Conservation (phyloP, 2,113 vertebrate species). For the Plectropomus leopardus region DNA sequence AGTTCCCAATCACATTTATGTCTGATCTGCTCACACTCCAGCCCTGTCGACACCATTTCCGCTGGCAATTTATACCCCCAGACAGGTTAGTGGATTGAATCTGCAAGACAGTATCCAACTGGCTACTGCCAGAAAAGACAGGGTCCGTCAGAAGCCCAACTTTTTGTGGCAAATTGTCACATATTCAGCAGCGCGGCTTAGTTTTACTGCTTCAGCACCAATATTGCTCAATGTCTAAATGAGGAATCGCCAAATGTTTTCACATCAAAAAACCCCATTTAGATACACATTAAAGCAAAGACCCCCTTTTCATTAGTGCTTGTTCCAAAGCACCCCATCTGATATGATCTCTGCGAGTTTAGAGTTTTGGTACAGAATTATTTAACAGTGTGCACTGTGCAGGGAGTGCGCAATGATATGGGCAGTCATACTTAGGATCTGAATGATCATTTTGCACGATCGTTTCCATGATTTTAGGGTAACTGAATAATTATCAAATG, state of each 20-base stretch:
- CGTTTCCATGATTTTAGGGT: background rate
- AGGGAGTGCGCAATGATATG: constrained; percentile 10
- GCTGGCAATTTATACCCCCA: constrained; percentile 50
- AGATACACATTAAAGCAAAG: constrained; percentile 49
- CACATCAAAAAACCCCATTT: constrained; percentile 44
- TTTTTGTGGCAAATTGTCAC: constrained; percentile 46
- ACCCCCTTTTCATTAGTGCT: constrained; percentile 45
- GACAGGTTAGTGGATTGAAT: constrained; percentile 61
- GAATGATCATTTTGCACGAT: constrained; percentile 26
- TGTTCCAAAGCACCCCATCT: constrained; percentile 48
- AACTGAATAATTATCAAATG: background rate
- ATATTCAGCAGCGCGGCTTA: constrained; percentile 1
- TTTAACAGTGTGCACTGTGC: constrained; percentile 22
- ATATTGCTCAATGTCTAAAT: constrained; percentile 37
- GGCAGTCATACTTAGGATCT: constrained; percentile 24
- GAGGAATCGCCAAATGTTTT: constrained; percentile 58
- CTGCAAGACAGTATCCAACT: constrained; percentile 43
- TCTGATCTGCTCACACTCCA: constrained; percentile 53
- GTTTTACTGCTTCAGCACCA: constrained; percentile 49
- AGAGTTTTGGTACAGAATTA: constrained; percentile 42
- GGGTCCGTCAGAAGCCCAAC: constrained; percentile 35
- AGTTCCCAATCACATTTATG: constrained; percentile 66
- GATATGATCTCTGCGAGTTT: constrained; percentile 49
- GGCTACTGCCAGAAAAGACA: constrained; percentile 37
- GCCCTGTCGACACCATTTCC: constrained; percentile 49